Conservation (phyloP, 2,888 invertebrate species). For the Polylopha cassiicola region DNA sequence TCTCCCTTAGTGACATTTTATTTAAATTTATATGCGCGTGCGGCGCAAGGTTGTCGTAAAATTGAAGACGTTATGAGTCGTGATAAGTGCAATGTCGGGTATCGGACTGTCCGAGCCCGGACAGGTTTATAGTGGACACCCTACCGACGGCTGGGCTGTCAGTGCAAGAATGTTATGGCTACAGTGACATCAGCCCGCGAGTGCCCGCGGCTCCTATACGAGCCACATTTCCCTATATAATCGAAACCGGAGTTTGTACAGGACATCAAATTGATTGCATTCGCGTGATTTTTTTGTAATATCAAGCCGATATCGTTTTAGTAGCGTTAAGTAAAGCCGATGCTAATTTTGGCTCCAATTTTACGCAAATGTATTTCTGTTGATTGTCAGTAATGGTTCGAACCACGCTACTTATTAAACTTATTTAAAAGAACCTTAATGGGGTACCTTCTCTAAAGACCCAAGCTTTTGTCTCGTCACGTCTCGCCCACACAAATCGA, state of each 20-base stretch:
- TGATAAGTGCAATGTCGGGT: conserved; percentile 70
- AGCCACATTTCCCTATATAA: background rate
- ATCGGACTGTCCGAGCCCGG: conserved; percentile 58
- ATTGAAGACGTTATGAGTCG: conserved; percentile 70
- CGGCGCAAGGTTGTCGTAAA: conserved; percentile 67
- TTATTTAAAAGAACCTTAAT: background rate
- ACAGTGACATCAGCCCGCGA: conserved; percentile 20
- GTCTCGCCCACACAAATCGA: conserved; percentile 16
- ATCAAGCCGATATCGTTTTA: conserved; percentile 3
- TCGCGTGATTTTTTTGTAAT: too few relatives aligned
- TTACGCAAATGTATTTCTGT: too few relatives aligned
- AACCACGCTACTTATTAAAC: background rate
- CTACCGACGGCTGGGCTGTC: conserved; percentile 54
- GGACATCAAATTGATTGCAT: too few relatives aligned
- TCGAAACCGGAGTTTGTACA: background rate
- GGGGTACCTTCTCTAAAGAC: background rate
- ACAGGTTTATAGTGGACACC: conserved; percentile 74
- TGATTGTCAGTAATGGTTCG: too few relatives aligned
- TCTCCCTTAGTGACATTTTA: conserved; percentile 63
- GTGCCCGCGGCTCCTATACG: too few relatives aligned
- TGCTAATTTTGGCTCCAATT: too few relatives aligned
- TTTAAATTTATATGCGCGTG: conserved; percentile 67
- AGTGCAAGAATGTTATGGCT: conserved; percentile 45
- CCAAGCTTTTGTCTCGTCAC: conserved; percentile 4
- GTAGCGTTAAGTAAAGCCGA: too few relatives aligned